Evolutionary conservation across 2,888 invertebrate genomes (phyloP).

Genomic region (Matsumyia berberina): DNA sequence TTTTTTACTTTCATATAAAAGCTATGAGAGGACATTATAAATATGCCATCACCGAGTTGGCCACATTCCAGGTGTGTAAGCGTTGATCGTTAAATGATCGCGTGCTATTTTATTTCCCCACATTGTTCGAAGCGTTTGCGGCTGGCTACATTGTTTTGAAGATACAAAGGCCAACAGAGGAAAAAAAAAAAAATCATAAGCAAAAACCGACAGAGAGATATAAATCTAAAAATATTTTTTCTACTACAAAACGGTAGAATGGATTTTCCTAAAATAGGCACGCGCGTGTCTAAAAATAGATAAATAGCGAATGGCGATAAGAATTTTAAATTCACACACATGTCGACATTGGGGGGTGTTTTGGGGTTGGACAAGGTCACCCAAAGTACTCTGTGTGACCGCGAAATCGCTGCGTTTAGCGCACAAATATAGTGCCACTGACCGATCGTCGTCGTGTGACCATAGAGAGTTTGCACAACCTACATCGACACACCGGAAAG

Average conservation of each 20-base stretch:
- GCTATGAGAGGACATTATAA: background rate
- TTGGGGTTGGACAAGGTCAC: constrained; percentile 64
- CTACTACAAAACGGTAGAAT: constrained; percentile 36
- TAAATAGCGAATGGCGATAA: constrained; percentile 36
- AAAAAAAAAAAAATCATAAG: constrained; percentile 6
- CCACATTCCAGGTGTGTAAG: constrained; percentile 11
- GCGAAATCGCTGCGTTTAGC: constrained; percentile 20
- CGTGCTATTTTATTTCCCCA: constrained; percentile 45
- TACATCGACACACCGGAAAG: constrained; percentile 73
- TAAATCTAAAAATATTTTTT: constrained; percentile 64
- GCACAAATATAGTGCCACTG: constrained; percentile 57
- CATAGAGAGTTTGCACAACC: constrained; percentile 50
- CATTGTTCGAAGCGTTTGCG: background rate
- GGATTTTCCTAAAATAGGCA: constrained; percentile 54
- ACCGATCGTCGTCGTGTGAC: constrained; percentile 44
- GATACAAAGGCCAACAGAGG: constrained; percentile 1
- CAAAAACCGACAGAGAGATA: constrained; percentile 20
- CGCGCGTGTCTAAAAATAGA: constrained; percentile 58
- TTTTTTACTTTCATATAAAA: constrained; percentile 22
- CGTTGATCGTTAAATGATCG: constrained; percentile 36
- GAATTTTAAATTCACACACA: constrained; percentile 15
- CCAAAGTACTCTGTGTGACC: constrained; percentile 18
- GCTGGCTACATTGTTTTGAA: constrained; percentile 22
- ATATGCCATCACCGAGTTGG: constrained; percentile 15
- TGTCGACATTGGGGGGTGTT: background rate